A percentile compares a stretch with the other conserved stretches of the same genome.
Conservation (phyloP, 1,140 invertebrate species). For the Drosophila malerkotliana region DNA sequence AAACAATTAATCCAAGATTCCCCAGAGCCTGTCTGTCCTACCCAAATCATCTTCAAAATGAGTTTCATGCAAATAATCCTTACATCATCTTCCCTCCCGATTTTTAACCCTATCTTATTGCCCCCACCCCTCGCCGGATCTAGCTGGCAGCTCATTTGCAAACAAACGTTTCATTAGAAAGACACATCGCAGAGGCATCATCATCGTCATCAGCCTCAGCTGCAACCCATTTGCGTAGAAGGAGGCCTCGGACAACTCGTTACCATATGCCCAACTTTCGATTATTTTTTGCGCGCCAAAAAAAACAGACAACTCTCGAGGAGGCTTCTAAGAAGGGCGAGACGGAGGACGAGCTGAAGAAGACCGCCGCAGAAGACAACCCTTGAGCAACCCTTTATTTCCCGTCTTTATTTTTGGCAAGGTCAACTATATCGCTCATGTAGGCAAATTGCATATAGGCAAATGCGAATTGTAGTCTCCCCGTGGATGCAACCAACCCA, state of each 20-base stretch:
- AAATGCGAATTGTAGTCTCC: conserved; percentile 36
- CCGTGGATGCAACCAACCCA: conserved; percentile 56
- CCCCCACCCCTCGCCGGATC: conserved; percentile 12
- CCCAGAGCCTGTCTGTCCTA: neutral
- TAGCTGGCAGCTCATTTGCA: conserved; percentile 45
- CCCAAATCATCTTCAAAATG: conserved; percentile 38
- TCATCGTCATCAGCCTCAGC: conserved; percentile 19
- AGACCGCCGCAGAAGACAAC: conserved; percentile 44
- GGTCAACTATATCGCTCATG: conserved; percentile 45
- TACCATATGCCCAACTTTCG: conserved; percentile 63
- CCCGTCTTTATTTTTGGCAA: conserved; percentile 35
- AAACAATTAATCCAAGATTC: conserved; percentile 32
- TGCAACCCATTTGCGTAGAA: conserved; percentile 38
- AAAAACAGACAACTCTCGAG: conserved; percentile 22
- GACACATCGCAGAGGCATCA: conserved; percentile 42
- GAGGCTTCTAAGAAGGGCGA: conserved; percentile 5
- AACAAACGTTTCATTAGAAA: conserved; percentile 66
- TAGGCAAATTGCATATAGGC: conserved; percentile 49
- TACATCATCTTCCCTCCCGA: conserved; percentile 12
- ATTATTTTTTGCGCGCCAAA: conserved; percentile 74
- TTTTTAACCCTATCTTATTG: neutral
- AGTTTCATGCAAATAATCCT: conserved; percentile 50
- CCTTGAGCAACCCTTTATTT: conserved; percentile 52
- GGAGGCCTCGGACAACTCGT: conserved; percentile 66
- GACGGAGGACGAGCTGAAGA: conserved; percentile 37